Conservation (phyloP, 2,797 vertebrate genomes). For the Myripristis jacobus region DNA sequence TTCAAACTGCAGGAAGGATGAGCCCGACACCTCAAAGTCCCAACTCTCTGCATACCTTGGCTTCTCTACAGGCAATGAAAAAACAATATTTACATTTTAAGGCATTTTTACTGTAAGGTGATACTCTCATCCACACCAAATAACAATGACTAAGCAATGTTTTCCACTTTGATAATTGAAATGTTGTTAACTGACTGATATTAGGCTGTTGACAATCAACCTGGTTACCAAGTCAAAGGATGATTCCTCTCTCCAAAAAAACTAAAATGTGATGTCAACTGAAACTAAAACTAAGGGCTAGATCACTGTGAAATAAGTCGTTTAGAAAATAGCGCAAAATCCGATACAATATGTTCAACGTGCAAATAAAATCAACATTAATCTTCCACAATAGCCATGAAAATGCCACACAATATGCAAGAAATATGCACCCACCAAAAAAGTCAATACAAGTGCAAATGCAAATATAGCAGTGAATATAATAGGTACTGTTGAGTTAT, state of each 20-base stretch:
- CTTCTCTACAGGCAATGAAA: slow-evolving; percentile 83
- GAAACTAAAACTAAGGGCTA: background rate
- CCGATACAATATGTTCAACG: no score
- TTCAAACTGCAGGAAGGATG: slow-evolving; percentile 96
- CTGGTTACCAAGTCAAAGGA: no score
- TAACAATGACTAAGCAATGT: background rate
- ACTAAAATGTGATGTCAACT: background rate
- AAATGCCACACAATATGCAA: background rate
- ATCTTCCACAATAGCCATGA: background rate
- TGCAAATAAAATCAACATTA: background rate
- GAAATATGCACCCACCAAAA: slow-evolving; percentile 8
- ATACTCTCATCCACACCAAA: background rate
- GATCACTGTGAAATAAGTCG: background rate
- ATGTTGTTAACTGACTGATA: background rate
- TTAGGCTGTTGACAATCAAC: no score
- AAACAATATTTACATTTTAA: background rate
- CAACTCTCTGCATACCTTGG: slow-evolving; percentile 96
- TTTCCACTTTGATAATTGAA: background rate
- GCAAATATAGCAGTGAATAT: slow-evolving; percentile 1
- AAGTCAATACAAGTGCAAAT: slow-evolving; percentile 9
- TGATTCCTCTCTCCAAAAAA: no score
- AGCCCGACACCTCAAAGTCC: slow-evolving; percentile 96
- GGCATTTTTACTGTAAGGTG: slow-evolving; percentile 3
- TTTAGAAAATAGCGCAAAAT: background rate
- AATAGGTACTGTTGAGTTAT: slow-evolving; percentile 14